These are phyloP conservation scores for Catagonus wagneri DNA, from an alignment of 2,113 vertebrate genomes.

Conservation along the genomic window DNA sequence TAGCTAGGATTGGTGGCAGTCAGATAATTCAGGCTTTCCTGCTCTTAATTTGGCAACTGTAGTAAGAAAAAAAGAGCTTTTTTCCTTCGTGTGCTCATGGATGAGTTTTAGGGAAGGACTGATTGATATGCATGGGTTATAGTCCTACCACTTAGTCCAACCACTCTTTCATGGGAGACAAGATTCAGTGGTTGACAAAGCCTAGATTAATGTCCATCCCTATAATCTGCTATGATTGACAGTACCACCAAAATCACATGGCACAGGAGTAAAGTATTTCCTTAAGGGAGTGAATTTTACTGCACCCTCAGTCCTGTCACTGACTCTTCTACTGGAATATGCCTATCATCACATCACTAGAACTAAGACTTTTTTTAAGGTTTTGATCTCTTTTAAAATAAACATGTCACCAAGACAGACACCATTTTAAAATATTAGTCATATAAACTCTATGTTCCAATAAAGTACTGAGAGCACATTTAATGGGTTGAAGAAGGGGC, in stretches of 20 bases:
- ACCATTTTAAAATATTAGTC: not conserved
- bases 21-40: not conserved
- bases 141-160: not conserved
- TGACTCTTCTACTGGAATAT: not conserved
- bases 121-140: not conserved
- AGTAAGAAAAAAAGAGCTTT: not conserved
- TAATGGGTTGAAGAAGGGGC: not conserved
- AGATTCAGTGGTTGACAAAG: not conserved
- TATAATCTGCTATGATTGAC: not conserved
- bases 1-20: not conserved
- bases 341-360: not conserved
- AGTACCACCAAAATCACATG: not conserved
- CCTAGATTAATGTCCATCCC: not conserved
- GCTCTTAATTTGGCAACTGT: not conserved
- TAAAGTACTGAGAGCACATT: constrained; percentile 26
- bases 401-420: not conserved
- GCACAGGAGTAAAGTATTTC: not conserved
- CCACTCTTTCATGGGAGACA: not conserved
- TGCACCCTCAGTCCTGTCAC: not conserved
- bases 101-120: constrained; percentile 6
- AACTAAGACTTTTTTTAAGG: not conserved
- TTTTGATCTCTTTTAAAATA: constrained; percentile 2
- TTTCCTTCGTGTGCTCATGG: not conserved
- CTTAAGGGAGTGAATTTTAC: not conserved
- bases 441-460: not conserved